Conservation (phyloP, 2,113 vertebrate species). For the Pteronura brasiliensis region DNA sequence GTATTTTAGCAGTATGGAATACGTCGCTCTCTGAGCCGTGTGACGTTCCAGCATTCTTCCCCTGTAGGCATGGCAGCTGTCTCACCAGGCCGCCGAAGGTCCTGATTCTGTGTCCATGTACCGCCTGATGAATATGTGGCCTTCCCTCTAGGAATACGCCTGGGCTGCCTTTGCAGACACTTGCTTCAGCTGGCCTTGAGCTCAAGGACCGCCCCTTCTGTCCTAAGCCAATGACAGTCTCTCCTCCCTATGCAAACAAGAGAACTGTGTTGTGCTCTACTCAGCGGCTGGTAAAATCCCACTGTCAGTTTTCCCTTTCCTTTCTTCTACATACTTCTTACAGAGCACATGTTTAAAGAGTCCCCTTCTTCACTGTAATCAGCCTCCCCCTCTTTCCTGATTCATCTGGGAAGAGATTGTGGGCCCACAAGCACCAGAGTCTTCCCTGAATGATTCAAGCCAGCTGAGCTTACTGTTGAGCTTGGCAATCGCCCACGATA, state of each 20-base stretch:
- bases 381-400: constrained; percentile 40
- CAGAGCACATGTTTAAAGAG: constrained; percentile 5
- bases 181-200: background rate
- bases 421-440: background rate
- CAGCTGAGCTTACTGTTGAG: background rate
- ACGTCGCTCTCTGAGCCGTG: background rate
- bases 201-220: background rate
- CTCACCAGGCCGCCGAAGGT: background rate
- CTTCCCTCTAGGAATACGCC: background rate
- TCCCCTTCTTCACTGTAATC: constrained; percentile 29
- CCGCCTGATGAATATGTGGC: background rate
- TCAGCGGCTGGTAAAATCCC: background rate
- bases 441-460: constrained; percentile 14
- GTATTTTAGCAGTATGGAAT: background rate
- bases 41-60: background rate
- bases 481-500: background rate
- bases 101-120: background rate
- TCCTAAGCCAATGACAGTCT: background rate
- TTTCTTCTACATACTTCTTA: constrained; percentile 45
- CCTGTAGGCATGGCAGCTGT: background rate
- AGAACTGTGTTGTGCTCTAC: background rate
- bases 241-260: background rate
- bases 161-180: background rate
- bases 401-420: constrained; percentile 31
- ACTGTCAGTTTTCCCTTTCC: constrained; percentile 24